phyloP scores from a whole-genome alignment of 2,797 vertebrate genomes.

The Sylvilagus floridanus region DNA sequence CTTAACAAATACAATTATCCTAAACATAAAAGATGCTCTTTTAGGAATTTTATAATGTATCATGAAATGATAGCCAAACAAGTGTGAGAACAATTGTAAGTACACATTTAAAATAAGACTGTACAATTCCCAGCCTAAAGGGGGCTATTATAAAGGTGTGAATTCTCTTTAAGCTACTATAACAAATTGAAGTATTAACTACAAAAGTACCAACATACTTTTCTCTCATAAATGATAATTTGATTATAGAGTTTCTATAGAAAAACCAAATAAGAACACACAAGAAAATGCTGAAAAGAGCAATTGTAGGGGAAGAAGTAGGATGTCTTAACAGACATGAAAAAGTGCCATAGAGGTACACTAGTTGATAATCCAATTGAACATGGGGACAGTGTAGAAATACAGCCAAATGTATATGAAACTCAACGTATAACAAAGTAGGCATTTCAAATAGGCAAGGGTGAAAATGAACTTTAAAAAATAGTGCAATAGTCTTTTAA shows the following conservation, averaged over 20 bases:
- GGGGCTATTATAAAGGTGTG: not conserved
- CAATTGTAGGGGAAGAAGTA: not conserved
- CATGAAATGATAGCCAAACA: not conserved
- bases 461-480: slow-evolving; percentile 51
- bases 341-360: not conserved
- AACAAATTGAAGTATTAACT: not conserved
- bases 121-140: not conserved
- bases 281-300: not conserved
- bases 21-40: not conserved
- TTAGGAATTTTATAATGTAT: not conserved
- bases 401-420: not conserved
- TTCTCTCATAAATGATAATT: not conserved
- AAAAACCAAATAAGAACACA: slow-evolving; percentile 22
- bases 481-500: not conserved
- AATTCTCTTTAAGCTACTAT: not conserved
- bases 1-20: not conserved
- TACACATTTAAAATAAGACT: not conserved
- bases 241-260: slow-evolving; percentile 8
- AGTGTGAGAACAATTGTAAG: slow-evolving; percentile 31
- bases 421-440: not conserved
- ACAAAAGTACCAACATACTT: not conserved
- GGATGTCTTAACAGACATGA: not conserved
- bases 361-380: not conserved
- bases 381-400: not conserved
- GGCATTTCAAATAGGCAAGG: not conserved